Percentiles rank a stretch among this genome's conserved stretches.
Evolutionary conservation across 2,797 vertebrate genomes (phyloP).

Genomic region (Pseudochirops cupreus): DNA sequence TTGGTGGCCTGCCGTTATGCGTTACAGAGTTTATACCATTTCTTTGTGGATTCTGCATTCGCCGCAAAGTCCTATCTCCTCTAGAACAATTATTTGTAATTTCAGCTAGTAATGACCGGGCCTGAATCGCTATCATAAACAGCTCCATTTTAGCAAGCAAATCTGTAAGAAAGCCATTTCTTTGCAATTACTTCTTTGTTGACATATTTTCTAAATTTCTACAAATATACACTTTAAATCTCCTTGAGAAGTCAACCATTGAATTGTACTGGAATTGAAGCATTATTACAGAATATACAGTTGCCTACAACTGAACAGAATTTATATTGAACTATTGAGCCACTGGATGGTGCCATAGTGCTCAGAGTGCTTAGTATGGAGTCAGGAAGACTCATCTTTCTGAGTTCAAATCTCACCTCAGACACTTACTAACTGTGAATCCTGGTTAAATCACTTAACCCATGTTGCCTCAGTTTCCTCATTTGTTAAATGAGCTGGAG

Average conservation of each 20-base stretch:
- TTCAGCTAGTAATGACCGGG: background rate
- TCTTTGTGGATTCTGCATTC: background rate
- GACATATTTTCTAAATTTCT: background rate
- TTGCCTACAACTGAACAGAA: background rate
- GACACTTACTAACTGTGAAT: background rate
- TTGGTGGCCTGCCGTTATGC: background rate
- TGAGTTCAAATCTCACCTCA: background rate
- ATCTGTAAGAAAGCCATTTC: background rate
- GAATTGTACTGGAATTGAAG: background rate
- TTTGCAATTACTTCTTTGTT: background rate
- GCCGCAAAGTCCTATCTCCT: background rate
- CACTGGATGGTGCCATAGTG: background rate
- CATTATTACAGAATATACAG: background rate
- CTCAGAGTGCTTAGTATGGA: background rate
- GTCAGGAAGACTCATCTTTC: too few species aligned
- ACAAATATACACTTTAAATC: background rate
- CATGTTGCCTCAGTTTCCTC: background rate
- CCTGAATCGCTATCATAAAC: background rate
- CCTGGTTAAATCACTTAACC: background rate
- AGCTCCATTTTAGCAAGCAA: background rate
- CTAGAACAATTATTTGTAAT: background rate
- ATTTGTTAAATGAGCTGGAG: background rate
- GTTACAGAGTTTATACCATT: background rate
- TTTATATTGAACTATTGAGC: background rate
- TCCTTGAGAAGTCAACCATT: background rate